Conservation (phyloP, 2,113 vertebrate species). For the Chlamydotis undulata region DNA sequence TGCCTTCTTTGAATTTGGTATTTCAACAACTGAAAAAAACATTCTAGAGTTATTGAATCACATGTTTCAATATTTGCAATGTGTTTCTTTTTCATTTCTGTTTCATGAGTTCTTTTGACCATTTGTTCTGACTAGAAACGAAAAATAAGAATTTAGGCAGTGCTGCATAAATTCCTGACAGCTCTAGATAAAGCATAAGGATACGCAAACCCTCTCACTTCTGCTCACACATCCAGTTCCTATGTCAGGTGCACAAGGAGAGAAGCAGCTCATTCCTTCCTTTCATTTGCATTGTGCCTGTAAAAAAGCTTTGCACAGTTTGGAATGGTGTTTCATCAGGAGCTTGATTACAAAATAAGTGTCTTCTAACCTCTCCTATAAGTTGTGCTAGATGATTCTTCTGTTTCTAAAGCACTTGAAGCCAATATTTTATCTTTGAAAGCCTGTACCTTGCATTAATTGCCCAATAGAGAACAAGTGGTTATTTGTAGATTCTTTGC, state of each 20-base stretch:
- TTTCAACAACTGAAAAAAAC: not conserved
- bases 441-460: not conserved
- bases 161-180: not conserved
- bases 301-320: not conserved
- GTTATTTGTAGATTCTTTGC: not conserved
- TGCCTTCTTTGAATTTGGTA: not conserved
- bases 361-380: not conserved
- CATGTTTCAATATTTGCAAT: not conserved
- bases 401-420: not conserved
- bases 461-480: not conserved
- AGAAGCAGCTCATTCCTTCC: not conserved
- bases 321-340: not conserved
- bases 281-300: not conserved
- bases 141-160: not conserved
- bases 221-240: not conserved
- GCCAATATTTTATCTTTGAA: not conserved
- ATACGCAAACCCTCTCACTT: not conserved
- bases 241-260: not conserved
- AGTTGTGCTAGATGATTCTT: not conserved
- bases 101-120: not conserved
- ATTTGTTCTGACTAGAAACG: not conserved
- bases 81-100: not conserved
- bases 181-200: not conserved
- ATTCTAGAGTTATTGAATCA: not conserved
- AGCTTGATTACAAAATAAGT: not conserved